Base-by-base conservation (phyloP, 2,113 vertebrate species). In the Percopsis transmontana region DNA sequence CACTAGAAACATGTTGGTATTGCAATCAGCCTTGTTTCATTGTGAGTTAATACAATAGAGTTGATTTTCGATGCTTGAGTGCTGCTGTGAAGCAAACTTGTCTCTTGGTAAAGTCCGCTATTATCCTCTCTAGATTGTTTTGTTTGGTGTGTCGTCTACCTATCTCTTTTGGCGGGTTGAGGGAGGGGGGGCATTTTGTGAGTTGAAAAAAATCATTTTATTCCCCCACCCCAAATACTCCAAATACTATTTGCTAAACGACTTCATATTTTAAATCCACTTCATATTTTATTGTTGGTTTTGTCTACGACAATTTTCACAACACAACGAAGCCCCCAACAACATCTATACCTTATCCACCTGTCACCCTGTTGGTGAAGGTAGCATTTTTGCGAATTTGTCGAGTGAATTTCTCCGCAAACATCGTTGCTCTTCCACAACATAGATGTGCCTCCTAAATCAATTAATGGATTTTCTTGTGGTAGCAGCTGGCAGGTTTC, bases 401-500 rank as follows among this genome's bases (percentile, higher is more conserved):
- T 33, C 38, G 39, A 23, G 15, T 57, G n/a, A 19, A 72, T 58
- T 65, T 58, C 45, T 64, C 57, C 45, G 40, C 53, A 58, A 75
- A 64, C 15, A 11, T 14, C 14, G 19, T 40, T 54, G 44, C 59
- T 15, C 40, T 68, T 74, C 69, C 70, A 66, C 41, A 68, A 72
- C 74, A 66, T 54, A 70, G 56, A 53, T 33, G 48, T 42, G 2
- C 52, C 56, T 58, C 63, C 58, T 24, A 50, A 70, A 78, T 82
- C 71, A 77, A 76, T 72, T 60, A 70, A 76, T 76, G 70, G 69
- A 70, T 74, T 70, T n/a, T 70, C 38, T 62, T 57, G 33, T 53
- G 57, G 63, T 51, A 72, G 59, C 79, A 78, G 80, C 76, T 79
- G 76, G 60, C 62, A 73, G 72, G 48, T 59, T 72, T 56, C 61